A percentile compares a stretch with the other conserved stretches of the same genome.
Conservation (phyloP, 2,113 vertebrate species). For the Poeciliopsis prolifica region DNA sequence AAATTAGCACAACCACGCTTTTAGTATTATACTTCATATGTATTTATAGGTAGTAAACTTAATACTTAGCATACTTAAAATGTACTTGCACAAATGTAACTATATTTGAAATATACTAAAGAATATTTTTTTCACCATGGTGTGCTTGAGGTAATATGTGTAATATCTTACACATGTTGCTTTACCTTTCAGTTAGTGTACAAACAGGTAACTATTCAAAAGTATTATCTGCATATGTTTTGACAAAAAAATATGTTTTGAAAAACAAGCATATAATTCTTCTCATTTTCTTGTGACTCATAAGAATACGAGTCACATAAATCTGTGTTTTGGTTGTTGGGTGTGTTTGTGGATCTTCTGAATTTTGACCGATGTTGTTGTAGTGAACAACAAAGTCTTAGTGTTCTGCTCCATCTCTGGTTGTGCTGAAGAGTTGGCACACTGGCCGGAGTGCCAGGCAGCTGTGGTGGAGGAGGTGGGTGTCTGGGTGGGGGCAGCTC, state of each 20-base stretch:
- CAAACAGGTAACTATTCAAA: no score
- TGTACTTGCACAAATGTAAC: no score
- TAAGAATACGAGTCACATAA: background rate
- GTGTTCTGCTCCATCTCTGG: constrained; percentile 50
- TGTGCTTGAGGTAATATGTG: no score
- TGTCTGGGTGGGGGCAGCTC: background rate
- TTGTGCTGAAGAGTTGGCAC: constrained; percentile 32
- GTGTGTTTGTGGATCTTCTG: constrained; percentile 21
- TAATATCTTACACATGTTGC: no score
- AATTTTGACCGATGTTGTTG: constrained; percentile 24
- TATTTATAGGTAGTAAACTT: no score
- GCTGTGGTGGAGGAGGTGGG: constrained; percentile 13
- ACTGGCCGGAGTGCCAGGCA: constrained; percentile 29
- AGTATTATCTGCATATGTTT: background rate
- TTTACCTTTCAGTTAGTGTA: no score
- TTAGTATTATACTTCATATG: no score
- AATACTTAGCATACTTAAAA: no score
- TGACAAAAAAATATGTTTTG: background rate
- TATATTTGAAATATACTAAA: no score
- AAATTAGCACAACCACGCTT: no score
- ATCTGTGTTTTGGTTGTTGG: constrained; percentile 1
- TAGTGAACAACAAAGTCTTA: constrained; percentile 45
- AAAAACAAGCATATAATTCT: background rate
- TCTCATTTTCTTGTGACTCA: constrained; percentile 11
- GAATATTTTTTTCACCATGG: no score